phyloP scores from a whole-genome alignment of 2,888 invertebrate species.

The Trichogramma evanescens region DNA sequence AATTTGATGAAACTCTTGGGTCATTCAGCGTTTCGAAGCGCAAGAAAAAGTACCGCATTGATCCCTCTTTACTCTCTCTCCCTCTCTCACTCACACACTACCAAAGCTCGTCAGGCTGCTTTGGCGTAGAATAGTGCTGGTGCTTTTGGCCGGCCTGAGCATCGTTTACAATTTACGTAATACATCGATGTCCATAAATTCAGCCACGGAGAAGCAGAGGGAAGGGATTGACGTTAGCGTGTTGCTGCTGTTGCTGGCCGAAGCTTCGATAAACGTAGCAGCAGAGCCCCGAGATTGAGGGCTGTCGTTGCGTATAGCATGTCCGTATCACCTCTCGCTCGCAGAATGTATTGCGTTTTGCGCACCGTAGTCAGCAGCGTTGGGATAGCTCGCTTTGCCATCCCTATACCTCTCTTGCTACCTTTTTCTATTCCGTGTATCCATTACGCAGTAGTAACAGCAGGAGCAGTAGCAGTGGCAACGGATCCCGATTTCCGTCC shows the following conservation, averaged over 20 bases:
- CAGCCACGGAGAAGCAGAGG: constrained; percentile 6
- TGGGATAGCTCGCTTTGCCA: no score
- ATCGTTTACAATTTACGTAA: constrained; percentile 38
- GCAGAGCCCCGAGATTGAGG: constrained; percentile 17
- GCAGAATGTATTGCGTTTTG: constrained; percentile 11
- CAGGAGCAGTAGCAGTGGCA: no score
- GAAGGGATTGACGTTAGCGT: constrained; percentile 32
- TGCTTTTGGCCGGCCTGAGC: constrained; percentile 1
- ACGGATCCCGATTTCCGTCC: not conserved
- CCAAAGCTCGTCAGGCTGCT: not conserved
- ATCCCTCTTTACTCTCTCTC: not conserved
- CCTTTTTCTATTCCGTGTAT: constrained; percentile 5
- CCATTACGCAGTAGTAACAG: constrained; percentile 1
- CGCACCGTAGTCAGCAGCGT: not conserved
- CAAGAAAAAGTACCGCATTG: no score
- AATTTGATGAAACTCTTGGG: no score
- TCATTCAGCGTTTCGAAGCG: no score
- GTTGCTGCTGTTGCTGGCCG: constrained; percentile 9
- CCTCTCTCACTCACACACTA: not conserved
- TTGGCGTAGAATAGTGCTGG: not conserved
- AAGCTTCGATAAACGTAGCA: constrained; percentile 8
- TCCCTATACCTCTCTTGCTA: not conserved
- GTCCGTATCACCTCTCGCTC: not conserved
- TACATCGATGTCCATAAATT: constrained; percentile 37
- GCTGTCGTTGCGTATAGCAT: constrained; percentile 9